These are phyloP conservation scores for Ispidina picta DNA, from an alignment of 2,797 vertebrate genomes.

Conservation along the genomic window DNA sequence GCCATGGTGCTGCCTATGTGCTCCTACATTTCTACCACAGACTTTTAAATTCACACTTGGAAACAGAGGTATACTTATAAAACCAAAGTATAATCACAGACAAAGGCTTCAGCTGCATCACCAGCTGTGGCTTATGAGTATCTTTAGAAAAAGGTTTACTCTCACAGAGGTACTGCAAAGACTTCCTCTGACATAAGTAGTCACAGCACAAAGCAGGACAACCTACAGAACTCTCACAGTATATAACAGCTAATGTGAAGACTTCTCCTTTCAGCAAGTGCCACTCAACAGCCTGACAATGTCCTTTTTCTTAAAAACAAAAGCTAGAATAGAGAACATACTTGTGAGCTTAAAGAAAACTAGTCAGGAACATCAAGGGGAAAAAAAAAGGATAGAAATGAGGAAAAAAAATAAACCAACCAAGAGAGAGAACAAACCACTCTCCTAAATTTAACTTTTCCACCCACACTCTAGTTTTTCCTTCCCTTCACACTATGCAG, in stretches of 20 bases:
- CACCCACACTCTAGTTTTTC: neutral
- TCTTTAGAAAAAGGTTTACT: neutral
- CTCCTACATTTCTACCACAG: neutral
- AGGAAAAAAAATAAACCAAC: neutral
- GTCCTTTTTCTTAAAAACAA: neutral
- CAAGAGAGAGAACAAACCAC: neutral
- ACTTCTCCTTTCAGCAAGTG: neutral
- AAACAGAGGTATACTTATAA: neutral
- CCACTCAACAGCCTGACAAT: neutral
- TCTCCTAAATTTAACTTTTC: conserved; percentile 34
- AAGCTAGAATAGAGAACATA: neutral
- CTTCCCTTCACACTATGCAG: neutral
- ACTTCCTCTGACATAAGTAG: neutral
- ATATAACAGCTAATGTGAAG: neutral
- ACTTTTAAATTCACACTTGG: neutral
- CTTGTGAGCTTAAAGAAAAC: neutral
- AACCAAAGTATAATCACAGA: neutral
- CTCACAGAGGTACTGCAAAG: neutral
- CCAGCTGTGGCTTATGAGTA: neutral
- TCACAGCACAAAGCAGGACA: neutral
- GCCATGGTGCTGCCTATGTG: neutral
- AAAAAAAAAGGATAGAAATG: neutral
- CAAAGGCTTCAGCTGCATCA: neutral
- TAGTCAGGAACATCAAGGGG: neutral
- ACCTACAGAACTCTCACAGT: neutral